phyloP scores from a whole-genome alignment of 1,140 invertebrate genomes.

The Luehdorfia chinensis region DNA sequence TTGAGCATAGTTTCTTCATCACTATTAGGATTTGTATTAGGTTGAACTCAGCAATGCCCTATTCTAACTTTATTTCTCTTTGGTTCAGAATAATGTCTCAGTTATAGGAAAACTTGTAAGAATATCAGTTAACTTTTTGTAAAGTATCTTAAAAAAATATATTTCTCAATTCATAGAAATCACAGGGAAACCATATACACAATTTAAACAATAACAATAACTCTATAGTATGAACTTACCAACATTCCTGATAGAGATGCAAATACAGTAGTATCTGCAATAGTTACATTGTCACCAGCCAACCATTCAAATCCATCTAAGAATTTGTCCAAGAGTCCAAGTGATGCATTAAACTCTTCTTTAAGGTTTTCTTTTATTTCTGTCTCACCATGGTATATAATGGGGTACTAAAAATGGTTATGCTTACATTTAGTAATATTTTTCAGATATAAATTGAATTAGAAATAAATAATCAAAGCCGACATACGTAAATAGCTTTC shows the following conservation, averaged over 20 bases:
- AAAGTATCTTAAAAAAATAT: too few relatives aligned
- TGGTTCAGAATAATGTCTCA: too few relatives aligned
- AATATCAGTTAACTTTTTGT: too few relatives aligned
- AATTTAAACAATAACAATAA: too few relatives aligned
- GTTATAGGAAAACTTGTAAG: too few relatives aligned
- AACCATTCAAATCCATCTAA: conserved; percentile 77
- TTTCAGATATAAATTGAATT: conserved; percentile 6
- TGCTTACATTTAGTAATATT: conserved; percentile 1
- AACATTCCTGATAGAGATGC: conserved; percentile 77
- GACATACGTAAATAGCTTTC: conserved; percentile 79
- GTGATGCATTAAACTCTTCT: conserved; percentile 77
- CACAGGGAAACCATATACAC: too few relatives aligned
- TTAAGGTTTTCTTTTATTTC: conserved; percentile 77
- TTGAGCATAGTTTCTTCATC: too few relatives aligned
- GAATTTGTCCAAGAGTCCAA: conserved; percentile 78
- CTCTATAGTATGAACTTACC: conserved; percentile 59
- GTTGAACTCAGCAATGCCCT: too few relatives aligned
- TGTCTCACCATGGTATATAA: conserved; percentile 77
- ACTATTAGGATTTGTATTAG: too few relatives aligned
- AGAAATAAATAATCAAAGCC: not conserved
- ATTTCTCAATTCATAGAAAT: too few relatives aligned
- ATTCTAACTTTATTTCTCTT: too few relatives aligned
- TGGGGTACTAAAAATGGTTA: conserved; percentile 76
- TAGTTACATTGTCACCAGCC: conserved; percentile 79
- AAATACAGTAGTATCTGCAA: conserved; percentile 81